Evolutionary conservation across 1,140 invertebrate genomes (phyloP), one percentile per base, ranked within the genome.

Genomic region (Campoletis sonorensis): DNA sequence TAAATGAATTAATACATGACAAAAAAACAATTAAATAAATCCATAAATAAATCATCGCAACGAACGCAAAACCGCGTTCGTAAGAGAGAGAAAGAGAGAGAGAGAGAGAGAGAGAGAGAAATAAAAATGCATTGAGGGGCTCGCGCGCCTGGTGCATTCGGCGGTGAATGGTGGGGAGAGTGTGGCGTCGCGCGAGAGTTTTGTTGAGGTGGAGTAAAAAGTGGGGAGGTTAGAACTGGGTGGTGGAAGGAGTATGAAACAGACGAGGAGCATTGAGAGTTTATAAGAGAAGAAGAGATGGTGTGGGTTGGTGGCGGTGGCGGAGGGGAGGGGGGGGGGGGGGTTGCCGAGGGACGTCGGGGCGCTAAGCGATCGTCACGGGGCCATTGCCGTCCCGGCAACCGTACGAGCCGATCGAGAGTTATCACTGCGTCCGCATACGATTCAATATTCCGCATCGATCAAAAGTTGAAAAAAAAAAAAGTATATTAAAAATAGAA

Each of bases 331-430:
- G 68, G 40, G 81, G 67, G 75, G 79, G 51, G 79, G 64, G 70
- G 77, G 77, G 71, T 81, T 81, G 54, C 79, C 76, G 79, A 70
- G 72, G 68, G 81, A 86, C 87, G 86, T 86, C 84, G 84, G 79
- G 86, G 84, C 85, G 86, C 86, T 85, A 86, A 86, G 84, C 84
- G 83, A 84, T 87, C 85, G 86, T 87, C 86, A 84, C 86, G 83
- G 86, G 89, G 86, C 87, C 89, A 90, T 89, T 90, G 88, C 90
- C 89, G 88, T 90, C 84, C 86, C 87, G 86, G 88, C 88, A 85
- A 85, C 85, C 81, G 86, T 87, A 87, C 88, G 87, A 87, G 83
- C 77, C 85, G 86, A 86, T 85, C 87, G 86, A 84, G 67, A 82
- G 45, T 10, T 0, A 16, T 8, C 10, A 49, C 23, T 16, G 13